These are phyloP conservation scores for Teleogryllus oceanicus DNA, from an alignment of 2,888 invertebrate species.

Conservation along the genomic window DNA sequence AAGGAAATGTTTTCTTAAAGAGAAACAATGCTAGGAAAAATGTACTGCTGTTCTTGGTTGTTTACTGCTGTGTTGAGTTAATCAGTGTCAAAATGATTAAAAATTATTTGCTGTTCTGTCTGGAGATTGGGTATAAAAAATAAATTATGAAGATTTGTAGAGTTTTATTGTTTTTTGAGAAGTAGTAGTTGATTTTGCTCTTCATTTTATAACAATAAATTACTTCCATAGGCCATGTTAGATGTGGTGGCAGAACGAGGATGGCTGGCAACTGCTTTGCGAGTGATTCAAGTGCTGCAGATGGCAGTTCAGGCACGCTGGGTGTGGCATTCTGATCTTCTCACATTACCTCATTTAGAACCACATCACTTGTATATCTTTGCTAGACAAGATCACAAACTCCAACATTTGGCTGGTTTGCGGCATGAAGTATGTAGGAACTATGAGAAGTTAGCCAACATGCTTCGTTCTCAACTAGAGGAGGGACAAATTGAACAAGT, in stretches of 20 bases:
- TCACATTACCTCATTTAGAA: constrained; percentile 74
- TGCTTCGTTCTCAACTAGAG: constrained; percentile 62
- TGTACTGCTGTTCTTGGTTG: no score
- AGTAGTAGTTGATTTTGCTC: constrained; percentile 21
- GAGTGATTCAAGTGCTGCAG: constrained; percentile 77
- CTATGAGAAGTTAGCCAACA: constrained; percentile 59
- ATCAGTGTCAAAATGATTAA: no score
- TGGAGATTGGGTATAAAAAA: no score
- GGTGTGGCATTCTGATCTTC: constrained; percentile 70
- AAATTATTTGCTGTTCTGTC: no score
- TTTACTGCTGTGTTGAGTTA: no score
- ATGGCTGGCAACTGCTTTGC: constrained; percentile 79
- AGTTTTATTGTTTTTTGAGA: neutral
- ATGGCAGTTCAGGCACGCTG: constrained; percentile 88
- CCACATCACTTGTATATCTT: constrained; percentile 45
- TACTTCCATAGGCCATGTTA: constrained; percentile 77
- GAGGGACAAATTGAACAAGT: constrained; percentile 70
- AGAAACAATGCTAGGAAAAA: no score
- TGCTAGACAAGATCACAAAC: constrained; percentile 29
- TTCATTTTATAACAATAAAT: constrained; percentile 38
- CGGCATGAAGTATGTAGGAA: constrained; percentile 55
- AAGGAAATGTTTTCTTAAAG: no score
- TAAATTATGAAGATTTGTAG: neutral
- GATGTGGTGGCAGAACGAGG: constrained; percentile 88
- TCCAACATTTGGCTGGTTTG: constrained; percentile 55